These are phyloP conservation scores for Patella pellucida DNA, from an alignment of 2,888 invertebrate genomes.

Conservation along the genomic window DNA sequence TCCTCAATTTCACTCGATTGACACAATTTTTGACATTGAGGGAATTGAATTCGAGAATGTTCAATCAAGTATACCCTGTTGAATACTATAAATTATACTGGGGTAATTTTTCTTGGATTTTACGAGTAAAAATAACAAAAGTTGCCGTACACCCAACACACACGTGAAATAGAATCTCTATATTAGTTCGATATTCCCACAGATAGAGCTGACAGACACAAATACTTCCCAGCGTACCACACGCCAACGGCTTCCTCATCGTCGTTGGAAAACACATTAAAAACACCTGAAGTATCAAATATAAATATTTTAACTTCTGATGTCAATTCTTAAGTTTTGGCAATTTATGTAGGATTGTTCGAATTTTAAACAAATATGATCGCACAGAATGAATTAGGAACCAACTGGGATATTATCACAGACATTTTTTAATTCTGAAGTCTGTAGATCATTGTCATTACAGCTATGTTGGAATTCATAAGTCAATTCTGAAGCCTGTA, in stretches of 20 bases:
- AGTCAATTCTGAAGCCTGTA: too few species aligned
- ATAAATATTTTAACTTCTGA: too few species aligned
- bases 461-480: too few species aligned
- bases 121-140: constrained; percentile 47
- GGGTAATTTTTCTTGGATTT: constrained; percentile 47
- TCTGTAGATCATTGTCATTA: too few species aligned
- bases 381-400: too few species aligned
- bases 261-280: constrained; percentile 41
- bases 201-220: constrained; percentile 52
- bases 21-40: too few species aligned
- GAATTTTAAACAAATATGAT: too few species aligned
- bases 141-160: constrained; percentile 47
- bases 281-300: constrained; percentile 41
- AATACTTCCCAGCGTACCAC: constrained; percentile 46
- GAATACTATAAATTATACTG: constrained; percentile 44
- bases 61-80: not conserved
- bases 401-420: too few species aligned
- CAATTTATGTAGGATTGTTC: too few species aligned
- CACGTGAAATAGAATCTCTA: constrained; percentile 46
- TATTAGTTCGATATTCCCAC: constrained; percentile 45
- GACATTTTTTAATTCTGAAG: too few species aligned
- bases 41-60: not conserved
- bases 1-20: too few species aligned
- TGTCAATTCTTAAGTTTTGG: too few species aligned
- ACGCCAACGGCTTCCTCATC: constrained; percentile 43